Conservation (phyloP, 2,797 vertebrate genomes). For the Moxostoma hubbsi region DNA sequence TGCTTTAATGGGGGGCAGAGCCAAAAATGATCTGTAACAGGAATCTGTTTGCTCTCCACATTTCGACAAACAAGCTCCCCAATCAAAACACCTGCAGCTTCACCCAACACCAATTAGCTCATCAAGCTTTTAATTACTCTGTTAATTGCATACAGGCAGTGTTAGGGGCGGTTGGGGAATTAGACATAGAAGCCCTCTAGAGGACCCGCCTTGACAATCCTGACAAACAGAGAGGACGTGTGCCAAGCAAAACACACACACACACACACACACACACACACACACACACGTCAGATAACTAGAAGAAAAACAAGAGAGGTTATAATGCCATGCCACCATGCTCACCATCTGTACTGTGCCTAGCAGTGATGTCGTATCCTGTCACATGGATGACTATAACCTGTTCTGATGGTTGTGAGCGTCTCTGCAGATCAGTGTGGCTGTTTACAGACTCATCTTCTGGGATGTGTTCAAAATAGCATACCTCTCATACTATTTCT, state of each 20-base stretch:
- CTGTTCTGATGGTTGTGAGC: slow-evolving; percentile 42
- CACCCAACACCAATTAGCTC: slow-evolving; percentile 98
- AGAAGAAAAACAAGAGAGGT: slow-evolving; percentile 51
- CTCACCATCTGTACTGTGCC: slow-evolving; percentile 52
- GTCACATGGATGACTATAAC: slow-evolving; percentile 41
- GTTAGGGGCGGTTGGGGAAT: slow-evolving; percentile 91
- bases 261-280: slow-evolving; percentile 22
- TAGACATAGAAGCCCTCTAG: slow-evolving; percentile 76
- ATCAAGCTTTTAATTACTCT: slow-evolving; percentile 99
- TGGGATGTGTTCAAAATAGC: not conserved
- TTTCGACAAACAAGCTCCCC: slow-evolving; percentile 71
- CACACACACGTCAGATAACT: slow-evolving; percentile 48
- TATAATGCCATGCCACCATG: slow-evolving; percentile 20
- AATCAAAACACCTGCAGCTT: slow-evolving; percentile 94
- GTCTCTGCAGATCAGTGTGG: slow-evolving; percentile 57
- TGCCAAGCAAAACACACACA: slow-evolving; percentile 68
- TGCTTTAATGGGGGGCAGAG: slow-evolving; percentile 56
- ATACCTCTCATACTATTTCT: not conserved
- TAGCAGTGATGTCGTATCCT: slow-evolving; percentile 54
- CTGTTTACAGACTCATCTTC: slow-evolving; percentile 7
- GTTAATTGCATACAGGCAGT: slow-evolving; percentile 98
- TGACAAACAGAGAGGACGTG: slow-evolving; percentile 76
- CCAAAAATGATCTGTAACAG: slow-evolving; percentile 56
- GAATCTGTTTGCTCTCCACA: slow-evolving; percentile 67
- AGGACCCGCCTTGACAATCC: slow-evolving; percentile 78